Evolutionary conservation across 2,113 vertebrate species (phyloP).

Genomic region (zebrafish (Danio rerio)): GRCz12tu NC_133185.1:4662001-4662500

Average conservation of each 20-base stretch:
- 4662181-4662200: slow-evolving; percentile 37
- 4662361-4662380: slow-evolving; percentile 29
- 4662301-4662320: slow-evolving; percentile 55
- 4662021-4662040: too few relatives aligned
- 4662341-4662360: slow-evolving; percentile 30
- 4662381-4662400: not conserved
- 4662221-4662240: slow-evolving; percentile 57
- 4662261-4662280: slow-evolving; percentile 28
- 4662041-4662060: too few relatives aligned
- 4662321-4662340: slow-evolving; percentile 59
- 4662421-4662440: not conserved
- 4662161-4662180: too few relatives aligned
- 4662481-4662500: not conserved
- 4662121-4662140: too few relatives aligned
- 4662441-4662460: not conserved
- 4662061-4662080: too few relatives aligned
- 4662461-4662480: not conserved
- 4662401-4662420: not conserved
- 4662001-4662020: too few relatives aligned
- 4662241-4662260: slow-evolving; percentile 48
- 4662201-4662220: slow-evolving; percentile 54
- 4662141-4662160: too few relatives aligned
- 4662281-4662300: slow-evolving; percentile 41
- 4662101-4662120: too few relatives aligned
- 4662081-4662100: too few relatives aligned